These are phyloP conservation scores for Drosophila guanche DNA, from an alignment of 1,140 invertebrate genomes.

Conservation along the genomic window DNA sequence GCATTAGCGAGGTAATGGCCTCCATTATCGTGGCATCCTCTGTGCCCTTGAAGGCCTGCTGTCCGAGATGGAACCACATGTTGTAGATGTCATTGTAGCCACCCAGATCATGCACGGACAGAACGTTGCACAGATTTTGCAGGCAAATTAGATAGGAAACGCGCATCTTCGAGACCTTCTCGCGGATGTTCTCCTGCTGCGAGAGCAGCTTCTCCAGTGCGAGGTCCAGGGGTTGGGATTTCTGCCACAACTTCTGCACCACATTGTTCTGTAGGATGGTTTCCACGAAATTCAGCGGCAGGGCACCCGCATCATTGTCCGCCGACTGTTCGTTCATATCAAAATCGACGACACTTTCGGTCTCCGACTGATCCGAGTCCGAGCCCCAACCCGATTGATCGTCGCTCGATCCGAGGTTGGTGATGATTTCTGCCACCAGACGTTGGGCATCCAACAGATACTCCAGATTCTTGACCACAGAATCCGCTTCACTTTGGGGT, in stretches of 20 bases:
- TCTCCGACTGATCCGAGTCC: conserved; percentile 60
- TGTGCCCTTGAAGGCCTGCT: conserved; percentile 67
- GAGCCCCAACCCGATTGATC: conserved; percentile 52
- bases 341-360: conserved; percentile 70
- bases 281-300: conserved; percentile 55
- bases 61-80: conserved; percentile 71
- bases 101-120: conserved; percentile 64
- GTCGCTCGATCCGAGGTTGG: conserved; percentile 88
- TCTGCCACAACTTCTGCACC: conserved; percentile 53
- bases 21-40: conserved; percentile 57
- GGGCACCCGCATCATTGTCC: conserved; percentile 61
- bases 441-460: conserved; percentile 87
- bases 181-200: conserved; percentile 23
- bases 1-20: conserved; percentile 70
- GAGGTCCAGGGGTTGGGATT: conserved; percentile 32
- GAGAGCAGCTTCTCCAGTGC: conserved; percentile 25
- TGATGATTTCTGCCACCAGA: conserved; percentile 88
- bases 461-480: conserved; percentile 84
- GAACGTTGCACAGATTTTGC: conserved; percentile 66
- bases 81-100: conserved; percentile 59
- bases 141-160: conserved; percentile 65
- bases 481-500: conserved; percentile 37
- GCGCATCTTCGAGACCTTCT: conserved; percentile 49
- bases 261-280: conserved; percentile 55
- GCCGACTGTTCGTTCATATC: conserved; percentile 44